These are phyloP conservation scores for Eupsittula cactorum DNA, from an alignment of 2,113 vertebrate species.

Conservation along the genomic window DNA sequence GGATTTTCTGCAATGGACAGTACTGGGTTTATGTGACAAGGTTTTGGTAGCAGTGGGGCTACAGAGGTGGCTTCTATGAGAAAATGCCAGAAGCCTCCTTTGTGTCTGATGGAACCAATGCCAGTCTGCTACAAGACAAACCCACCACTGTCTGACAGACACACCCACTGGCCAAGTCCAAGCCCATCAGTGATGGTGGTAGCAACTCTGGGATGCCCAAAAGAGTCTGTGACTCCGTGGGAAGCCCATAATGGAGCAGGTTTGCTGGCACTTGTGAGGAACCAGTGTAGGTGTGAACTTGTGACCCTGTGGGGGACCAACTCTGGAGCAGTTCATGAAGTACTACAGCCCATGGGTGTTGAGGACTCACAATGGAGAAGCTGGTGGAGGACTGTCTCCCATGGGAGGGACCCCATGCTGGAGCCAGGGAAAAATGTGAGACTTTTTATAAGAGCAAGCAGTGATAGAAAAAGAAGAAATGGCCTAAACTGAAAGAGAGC, in stretches of 20 bases:
- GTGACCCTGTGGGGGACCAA: neutral
- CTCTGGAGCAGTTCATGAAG: neutral
- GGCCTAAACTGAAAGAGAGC: neutral
- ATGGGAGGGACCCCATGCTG: too few species aligned
- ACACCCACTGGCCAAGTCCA: neutral
- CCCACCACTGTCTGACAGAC: neutral
- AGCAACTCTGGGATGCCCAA: neutral
- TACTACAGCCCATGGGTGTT: neutral
- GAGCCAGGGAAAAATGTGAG: neutral
- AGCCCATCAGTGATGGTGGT: neutral
- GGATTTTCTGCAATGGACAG: neutral
- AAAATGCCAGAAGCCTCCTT: neutral
- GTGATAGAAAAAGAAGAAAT: neutral
- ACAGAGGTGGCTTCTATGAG: neutral
- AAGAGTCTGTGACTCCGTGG: neutral
- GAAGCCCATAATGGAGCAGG: neutral
- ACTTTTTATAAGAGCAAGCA: neutral
- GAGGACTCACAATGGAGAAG: neutral
- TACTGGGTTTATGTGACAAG: neutral
- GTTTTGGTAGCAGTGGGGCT: neutral
- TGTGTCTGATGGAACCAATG: neutral
- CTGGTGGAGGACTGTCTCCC: too few species aligned
- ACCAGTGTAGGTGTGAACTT: neutral
- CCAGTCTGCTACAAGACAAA: neutral
- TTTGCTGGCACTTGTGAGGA: neutral